phyloP scores from a whole-genome alignment of 2,113 vertebrate species.

The Nesogale talazaci region DNA sequence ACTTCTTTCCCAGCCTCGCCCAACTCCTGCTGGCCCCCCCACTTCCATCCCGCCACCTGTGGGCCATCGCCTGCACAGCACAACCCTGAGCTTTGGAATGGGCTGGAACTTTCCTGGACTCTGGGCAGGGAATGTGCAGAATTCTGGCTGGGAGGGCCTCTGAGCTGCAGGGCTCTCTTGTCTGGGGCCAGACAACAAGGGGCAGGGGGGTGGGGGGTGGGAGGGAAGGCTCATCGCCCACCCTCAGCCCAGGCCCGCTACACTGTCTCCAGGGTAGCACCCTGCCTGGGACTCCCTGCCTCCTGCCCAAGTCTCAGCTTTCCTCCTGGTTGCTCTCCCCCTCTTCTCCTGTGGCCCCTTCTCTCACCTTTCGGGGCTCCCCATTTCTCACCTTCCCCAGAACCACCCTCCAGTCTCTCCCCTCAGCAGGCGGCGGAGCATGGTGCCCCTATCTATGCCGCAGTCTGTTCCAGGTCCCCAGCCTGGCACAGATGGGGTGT shows the following conservation, averaged over 20 bases:
- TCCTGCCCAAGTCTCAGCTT: neutral
- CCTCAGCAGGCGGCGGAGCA: neutral
- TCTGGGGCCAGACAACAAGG: too few relatives aligned
- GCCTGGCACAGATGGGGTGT: neutral
- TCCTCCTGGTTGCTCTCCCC: neutral
- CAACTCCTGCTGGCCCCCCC: accelerated
- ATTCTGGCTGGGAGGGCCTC: too few relatives aligned
- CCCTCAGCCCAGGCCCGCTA: neutral
- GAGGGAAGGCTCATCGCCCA: neutral
- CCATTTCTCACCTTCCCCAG: slow-evolving; percentile 4
- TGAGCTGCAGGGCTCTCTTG: too few relatives aligned
- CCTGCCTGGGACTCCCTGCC: neutral
- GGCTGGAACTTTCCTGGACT: neutral
- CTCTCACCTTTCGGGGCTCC: neutral
- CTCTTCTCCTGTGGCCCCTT: neutral
- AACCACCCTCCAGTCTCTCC: neutral
- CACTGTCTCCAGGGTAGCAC: neutral
- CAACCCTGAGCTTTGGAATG: neutral
- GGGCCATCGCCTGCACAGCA: too few relatives aligned
- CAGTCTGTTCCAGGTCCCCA: neutral
- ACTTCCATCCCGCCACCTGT: neutral
- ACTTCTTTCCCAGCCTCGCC: neutral
- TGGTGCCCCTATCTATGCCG: neutral
- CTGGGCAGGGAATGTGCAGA: too few relatives aligned
- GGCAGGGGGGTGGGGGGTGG: too few relatives aligned